A percentile compares a stretch with the other conserved stretches of the same genome.
These are phyloP conservation scores for Phytoseiulus persimilis DNA, from an alignment of 2,888 invertebrate genomes.

Conservation along the genomic window DNA sequence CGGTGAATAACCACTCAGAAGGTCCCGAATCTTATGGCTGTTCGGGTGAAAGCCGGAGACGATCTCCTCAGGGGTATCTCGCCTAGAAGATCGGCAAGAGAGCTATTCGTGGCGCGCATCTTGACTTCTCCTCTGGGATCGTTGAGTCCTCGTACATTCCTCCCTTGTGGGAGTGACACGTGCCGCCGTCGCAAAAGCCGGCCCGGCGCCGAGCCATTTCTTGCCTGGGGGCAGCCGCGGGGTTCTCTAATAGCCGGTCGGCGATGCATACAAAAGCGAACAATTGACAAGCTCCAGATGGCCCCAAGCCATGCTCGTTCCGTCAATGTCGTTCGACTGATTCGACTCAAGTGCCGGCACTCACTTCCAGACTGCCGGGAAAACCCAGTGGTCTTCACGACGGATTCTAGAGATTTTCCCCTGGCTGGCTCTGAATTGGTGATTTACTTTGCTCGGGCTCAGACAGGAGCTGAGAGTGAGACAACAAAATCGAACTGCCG, in stretches of 20 bases:
- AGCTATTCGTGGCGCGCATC: background rate
- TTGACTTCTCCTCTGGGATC: background rate
- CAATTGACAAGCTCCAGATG: background rate
- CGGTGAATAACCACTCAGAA: too few relatives aligned
- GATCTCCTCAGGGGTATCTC: too few relatives aligned
- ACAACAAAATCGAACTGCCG: too few relatives aligned
- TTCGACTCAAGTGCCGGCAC: background rate
- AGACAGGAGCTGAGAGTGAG: too few relatives aligned
- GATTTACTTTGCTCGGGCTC: too few relatives aligned
- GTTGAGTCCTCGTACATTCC: background rate
- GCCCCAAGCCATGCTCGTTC: background rate
- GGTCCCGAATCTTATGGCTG: background rate
- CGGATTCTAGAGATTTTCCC: too few relatives aligned
- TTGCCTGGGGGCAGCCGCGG: background rate
- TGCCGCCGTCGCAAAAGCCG: background rate
- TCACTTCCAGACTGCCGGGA: too few relatives aligned
- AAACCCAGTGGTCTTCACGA: too few relatives aligned
- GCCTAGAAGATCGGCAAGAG: too few relatives aligned
- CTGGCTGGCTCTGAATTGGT: too few relatives aligned
- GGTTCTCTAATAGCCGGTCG: background rate
- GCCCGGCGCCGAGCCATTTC: background rate
- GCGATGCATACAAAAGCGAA: background rate
- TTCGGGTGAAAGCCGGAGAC: background rate
- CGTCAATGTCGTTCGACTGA: background rate
- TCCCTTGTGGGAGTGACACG: background rate